Evolutionary conservation across 2,888 invertebrate species (phyloP), one percentile per base, ranked within the genome.

Genomic region (Linyphia triangularis): DNA sequence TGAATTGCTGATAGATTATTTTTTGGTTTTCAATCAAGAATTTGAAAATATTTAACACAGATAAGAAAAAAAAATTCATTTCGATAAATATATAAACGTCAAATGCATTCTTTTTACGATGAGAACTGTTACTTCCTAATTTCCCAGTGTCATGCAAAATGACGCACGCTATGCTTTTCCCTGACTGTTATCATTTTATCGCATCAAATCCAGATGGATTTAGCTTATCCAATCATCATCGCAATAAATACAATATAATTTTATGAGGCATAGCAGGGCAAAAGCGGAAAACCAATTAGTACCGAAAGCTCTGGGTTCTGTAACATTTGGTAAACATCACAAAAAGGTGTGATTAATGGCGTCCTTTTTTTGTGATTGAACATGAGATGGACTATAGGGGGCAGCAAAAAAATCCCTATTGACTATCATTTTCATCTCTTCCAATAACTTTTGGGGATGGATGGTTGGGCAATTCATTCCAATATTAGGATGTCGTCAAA

Each of bases 251-350:
- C 51, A 19, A 28, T 19, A 73, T 73, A 73, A 59, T 28, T 33
- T 6, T 51, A 59, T 2, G 28, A 24, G 22, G 40, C 13, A 28
- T 19, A 57, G 30, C 59, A 30, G 43, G 16, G 28, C 9, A 5
- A n/a, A 51, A n/a, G 7, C 30, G 13, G 51, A 30, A 73, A 73
- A 13, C 73, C 73, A 73, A 73, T 59, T 73, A 51, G 72, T 51
- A 40, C n/a, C 57, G 72, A 72, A 72, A 73, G 57, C 59, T 51
- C 33, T n/a, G 57, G n/a, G 73, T 19, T 73, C 5, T 57, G 28
- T 57, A 30, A 40, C 73, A 59, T 59, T 73, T 73, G 73, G 59
- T 73, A 73, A 73, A 59, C 73, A 73, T 59, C 73, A 59, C 28
- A 59, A 73, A 73, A 19, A 26, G 59, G n/a, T 30, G 33, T 59